A percentile compares a stretch with the other conserved stretches of the same genome.
phyloP scores from a whole-genome alignment of 1,140 invertebrate genomes.

The Drosophila tropicalis region DNA sequence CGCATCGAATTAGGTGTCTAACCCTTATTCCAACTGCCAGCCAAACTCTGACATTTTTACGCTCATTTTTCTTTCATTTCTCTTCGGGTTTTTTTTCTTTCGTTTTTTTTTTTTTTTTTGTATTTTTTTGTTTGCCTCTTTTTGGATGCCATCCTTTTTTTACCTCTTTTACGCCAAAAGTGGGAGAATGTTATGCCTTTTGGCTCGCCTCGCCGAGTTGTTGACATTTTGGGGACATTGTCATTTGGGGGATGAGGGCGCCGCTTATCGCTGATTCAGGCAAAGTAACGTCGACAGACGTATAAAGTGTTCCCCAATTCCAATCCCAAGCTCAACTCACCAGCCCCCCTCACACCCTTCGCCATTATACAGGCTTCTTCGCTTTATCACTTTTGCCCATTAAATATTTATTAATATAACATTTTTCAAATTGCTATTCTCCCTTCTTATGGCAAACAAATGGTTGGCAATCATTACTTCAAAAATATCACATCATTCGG shows the following conservation, averaged over 20 bases:
- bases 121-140: constrained; percentile 10
- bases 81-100: not conserved
- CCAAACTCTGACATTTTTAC: constrained; percentile 53
- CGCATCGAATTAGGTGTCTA: constrained; percentile 64
- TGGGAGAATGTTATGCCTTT: constrained; percentile 15
- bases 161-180: constrained; percentile 17
- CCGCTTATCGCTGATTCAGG: constrained; percentile 57
- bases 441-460: not conserved
- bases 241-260: constrained; percentile 39
- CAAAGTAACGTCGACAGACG: constrained; percentile 26
- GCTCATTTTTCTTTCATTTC: constrained; percentile 36
- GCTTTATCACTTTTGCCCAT: constrained; percentile 20
- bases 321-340: not conserved
- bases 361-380: not conserved
- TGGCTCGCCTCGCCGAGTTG: constrained; percentile 30
- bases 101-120: too few relatives aligned
- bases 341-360: not conserved
- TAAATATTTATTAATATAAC: constrained; percentile 52
- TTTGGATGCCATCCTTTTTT: constrained; percentile 1
- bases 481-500: not conserved
- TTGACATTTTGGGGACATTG: constrained; percentile 54
- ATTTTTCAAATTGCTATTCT: constrained; percentile 37
- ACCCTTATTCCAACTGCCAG: constrained; percentile 59
- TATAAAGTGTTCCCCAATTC: constrained; percentile 17
- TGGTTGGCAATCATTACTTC: constrained; percentile 2